Evolutionary conservation across 2,797 vertebrate species (phyloP), one percentile per base, ranked within the genome.

Genomic region (Poeciliopsis turneri): DNA sequence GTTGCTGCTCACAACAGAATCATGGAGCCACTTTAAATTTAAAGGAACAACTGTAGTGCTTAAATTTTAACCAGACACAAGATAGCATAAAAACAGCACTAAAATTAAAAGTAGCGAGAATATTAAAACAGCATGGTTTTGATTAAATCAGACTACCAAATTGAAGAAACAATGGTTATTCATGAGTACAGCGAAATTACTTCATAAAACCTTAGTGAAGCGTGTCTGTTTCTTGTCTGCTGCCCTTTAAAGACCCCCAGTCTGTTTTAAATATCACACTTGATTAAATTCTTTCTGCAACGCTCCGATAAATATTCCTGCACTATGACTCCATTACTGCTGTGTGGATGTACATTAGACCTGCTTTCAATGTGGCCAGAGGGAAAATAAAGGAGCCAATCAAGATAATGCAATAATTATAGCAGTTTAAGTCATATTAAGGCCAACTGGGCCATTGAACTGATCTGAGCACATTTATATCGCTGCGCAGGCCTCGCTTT

Each of bases 211-310:
- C 78, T 95, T 94, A 57, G 87, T 92, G 74, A 91, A 93, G 75
- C 93, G 79, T 23, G 81, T 64, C 70, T 92, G 91, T 33, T n/a
- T 45, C 20, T n/a, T 80, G 92, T 93, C 25, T 46, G 43, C 47
- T 93, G 94, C 51, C 89, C 82, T 90, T 95, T 91, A 91, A 94
- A 90, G 90, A 94, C 92, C 76, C 77, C 75, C 75, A 55, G 75
- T 84, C 75, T 82, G 61, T 71, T 78, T 78, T 78, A 86, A 88
- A 91, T 88, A 80, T 82, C 87, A 88, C 0, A 55, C 78, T 82
- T 87, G 83, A 90, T 86, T 86, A 83, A 73, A 79, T 82, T 72
- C 74, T 45, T 79, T 69, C 57, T 78, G 12, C 59, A 28, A 23
- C 71, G 41, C 80, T 81, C 73, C 72, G 39, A 71, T 79, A 46